Base-by-base conservation (phyloP, 2,113 vertebrate genomes). In the Bos javanicus region DNA sequence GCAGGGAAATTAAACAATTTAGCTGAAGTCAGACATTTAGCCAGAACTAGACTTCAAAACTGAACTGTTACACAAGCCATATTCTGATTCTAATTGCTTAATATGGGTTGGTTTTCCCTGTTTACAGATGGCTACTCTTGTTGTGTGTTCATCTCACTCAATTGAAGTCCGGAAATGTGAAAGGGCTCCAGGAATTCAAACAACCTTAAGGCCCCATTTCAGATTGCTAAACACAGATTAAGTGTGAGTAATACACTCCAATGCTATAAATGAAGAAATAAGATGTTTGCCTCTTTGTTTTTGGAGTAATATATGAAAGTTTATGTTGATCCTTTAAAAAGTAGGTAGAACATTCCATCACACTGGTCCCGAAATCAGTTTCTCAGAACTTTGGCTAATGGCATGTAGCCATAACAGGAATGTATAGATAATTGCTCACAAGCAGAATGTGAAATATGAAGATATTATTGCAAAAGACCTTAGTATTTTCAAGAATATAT, bases 161-260 rank as follows among this genome's bases (percentile, higher is more conserved):
- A 78, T 46, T 95, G 76, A 96, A 91, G 85, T 97, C 59, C 57
- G 80, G 88, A 97, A 97, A 98, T 97, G 78, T 90, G 81, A 97
- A 97, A 92, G 46, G 64, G 12, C n/a, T 82, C 88, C 96, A 92
- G 82, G 96, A 98, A 97, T 97, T 91, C 76, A 91, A 97, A 94
- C n/a, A 90, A 33, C 82, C 67, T 71, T 92, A 94, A 92, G 43
- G 90, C 56, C 67, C 46, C 62, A 85, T 96, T 97, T 95, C 84
- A 95, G 57, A 98, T 98, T 97, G 95, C 95, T 95, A 97, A 98
- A 97, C 91, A 97, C 96, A 98, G 95, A 98, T 97, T 90, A 98
- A 97, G 95, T 97, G 94, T 91, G 95, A 98, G 67, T 91, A 92
- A 97, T 74, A 76, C 56, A 95, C 7, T 92, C 64, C 92, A 94